These are phyloP conservation scores for Himalopsyche anomala DNA, from an alignment of 2,888 invertebrate species.

Conservation along the genomic window DNA sequence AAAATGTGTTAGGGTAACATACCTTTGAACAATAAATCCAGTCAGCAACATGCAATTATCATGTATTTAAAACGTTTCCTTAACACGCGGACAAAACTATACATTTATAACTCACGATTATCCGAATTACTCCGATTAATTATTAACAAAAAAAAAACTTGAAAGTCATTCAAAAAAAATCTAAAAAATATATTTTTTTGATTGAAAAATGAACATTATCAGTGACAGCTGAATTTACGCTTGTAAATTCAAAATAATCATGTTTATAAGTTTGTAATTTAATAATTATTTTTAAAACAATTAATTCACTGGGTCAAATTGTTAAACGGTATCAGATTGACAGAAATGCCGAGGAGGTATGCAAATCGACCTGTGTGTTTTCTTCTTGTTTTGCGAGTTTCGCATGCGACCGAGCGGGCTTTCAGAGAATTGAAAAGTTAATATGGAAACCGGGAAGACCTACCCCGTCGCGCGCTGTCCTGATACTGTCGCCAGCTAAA, in stretches of 20 bases:
- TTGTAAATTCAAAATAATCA: background rate
- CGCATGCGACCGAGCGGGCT: background rate
- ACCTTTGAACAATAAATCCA: background rate
- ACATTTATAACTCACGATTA: background rate
- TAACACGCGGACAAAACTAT: background rate
- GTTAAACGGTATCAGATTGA: background rate
- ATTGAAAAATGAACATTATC: background rate
- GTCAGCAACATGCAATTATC: background rate
- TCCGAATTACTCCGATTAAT: background rate
- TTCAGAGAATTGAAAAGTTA: conserved; percentile 1
- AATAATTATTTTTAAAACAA: background rate
- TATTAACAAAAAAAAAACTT: background rate
- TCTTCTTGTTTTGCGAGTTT: conserved; percentile 19
- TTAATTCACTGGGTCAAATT: background rate
- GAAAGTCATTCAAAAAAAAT: background rate
- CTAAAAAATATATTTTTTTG: background rate
- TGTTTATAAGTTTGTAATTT: background rate
- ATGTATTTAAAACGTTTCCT: background rate
- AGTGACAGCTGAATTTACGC: background rate
- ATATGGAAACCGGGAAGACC: background rate
- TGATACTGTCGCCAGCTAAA: conserved; percentile 20
- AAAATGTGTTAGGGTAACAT: background rate
- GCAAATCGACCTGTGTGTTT: conserved; percentile 4
- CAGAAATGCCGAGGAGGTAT: background rate
- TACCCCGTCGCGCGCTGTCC: conserved; percentile 12